Conservation (phyloP, 2,888 invertebrate species). For the Eristalinus sepulchralis region DNA sequence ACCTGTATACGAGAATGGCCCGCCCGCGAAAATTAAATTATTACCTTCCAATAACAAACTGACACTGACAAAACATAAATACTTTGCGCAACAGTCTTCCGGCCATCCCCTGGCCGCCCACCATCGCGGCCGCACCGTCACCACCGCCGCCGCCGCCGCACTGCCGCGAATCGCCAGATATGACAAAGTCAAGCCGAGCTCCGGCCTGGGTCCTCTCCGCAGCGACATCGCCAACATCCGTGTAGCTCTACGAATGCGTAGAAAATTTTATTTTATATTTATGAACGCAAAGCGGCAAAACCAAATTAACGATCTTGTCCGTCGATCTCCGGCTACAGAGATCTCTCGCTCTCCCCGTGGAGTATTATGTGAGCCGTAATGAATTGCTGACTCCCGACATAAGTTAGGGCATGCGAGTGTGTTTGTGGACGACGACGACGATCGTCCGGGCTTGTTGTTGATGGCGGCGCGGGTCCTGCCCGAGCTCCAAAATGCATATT, state of each 20-base stretch:
- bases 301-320: slow-evolving; percentile 79
- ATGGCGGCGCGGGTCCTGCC: slow-evolving; percentile 2
- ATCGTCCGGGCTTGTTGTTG: neutral
- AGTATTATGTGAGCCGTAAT: slow-evolving; percentile 52
- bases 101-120: neutral
- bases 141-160: slow-evolving; percentile 20
- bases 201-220: neutral
- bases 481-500: slow-evolving; percentile 24
- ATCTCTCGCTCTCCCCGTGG: slow-evolving; percentile 21
- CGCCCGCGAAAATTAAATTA: slow-evolving; percentile 54
- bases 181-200: slow-evolving; percentile 12
- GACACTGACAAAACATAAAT: slow-evolving; percentile 65
- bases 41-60: slow-evolving; percentile 58
- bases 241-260: slow-evolving; percentile 39
- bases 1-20: slow-evolving; percentile 51
- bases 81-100: slow-evolving; percentile 45
- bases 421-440: neutral
- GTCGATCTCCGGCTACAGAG: slow-evolving; percentile 37
- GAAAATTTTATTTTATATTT: slow-evolving; percentile 62
- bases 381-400: slow-evolving; percentile 58
- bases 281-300: slow-evolving; percentile 75
- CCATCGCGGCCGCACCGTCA: slow-evolving; percentile 7
- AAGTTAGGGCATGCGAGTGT: slow-evolving; percentile 34
- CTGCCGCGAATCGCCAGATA: slow-evolving; percentile 20
- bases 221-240: slow-evolving; percentile 24